Base-by-base conservation (phyloP, 1,140 invertebrate species). In the Rhynchophorus ferrugineus region DNA sequence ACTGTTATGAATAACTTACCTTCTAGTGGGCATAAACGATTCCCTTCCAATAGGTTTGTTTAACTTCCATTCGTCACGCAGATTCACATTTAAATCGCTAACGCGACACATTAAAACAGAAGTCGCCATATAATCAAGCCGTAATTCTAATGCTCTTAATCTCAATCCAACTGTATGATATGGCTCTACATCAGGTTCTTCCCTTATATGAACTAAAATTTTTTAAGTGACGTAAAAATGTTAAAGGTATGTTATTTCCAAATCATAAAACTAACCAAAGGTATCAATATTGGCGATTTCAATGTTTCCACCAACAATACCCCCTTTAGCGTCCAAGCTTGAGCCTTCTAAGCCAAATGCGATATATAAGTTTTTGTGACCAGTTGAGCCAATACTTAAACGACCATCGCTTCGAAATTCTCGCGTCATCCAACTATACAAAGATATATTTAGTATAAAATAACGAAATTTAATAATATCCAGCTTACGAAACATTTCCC, bases 121-220 rank as follows among this genome's bases (percentile, higher is more conserved):
- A 5, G 89, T 90, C 44, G 92, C 93, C 93, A 97, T 97, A 70
- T 97, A 98, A 73, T 98, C 95, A 17, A 97, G 71, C 14, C 91
- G 77, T 49, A 91, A 76, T 69, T 97, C 92, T 5, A 95, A 69
- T 1, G 91, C 89, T 62, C 84, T 82, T 37, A 95, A 76, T 65
- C 84, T 84, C 38, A 95, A 67, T n/a, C 88, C 86, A 24, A 91
- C 75, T 38, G 82, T 86, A 71, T 97, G 93, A 62, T 91, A 85
- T 1, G 91, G 93, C 70, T 92, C 89, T 55, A 83, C 81, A 22
- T 87, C 88, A 3, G 88, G 84, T 65, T 95, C 91, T 73, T 96
- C 92, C 56, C 83, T 79, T 43, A 95, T 88, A 62, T 89, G 83
- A 61, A 92, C 87, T 84, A 63, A 51, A 70, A 61, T 14, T 44